phyloP scores from a whole-genome alignment of 2,797 vertebrate genomes.

The Cyclopterus lumpus region DNA sequence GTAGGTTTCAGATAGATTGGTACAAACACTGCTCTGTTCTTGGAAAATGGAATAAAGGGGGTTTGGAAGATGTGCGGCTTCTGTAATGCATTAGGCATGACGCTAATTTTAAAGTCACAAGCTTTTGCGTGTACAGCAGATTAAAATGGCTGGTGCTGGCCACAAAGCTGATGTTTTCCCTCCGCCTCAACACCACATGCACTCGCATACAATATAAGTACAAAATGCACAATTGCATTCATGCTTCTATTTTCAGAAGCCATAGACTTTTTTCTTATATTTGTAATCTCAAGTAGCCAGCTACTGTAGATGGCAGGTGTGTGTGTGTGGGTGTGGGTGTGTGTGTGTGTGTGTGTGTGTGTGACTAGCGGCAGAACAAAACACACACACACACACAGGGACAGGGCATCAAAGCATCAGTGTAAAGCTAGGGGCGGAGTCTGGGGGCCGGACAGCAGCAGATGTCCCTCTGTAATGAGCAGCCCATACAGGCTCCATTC shows the following conservation, averaged over 20 bases:
- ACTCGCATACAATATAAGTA: neutral
- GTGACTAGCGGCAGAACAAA: no score
- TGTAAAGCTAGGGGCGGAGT: constrained; percentile 69
- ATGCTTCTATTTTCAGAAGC: constrained; percentile 2
- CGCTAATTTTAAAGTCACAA: constrained; percentile 54
- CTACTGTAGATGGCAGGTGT: constrained; percentile 55
- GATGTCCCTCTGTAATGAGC: constrained; percentile 84
- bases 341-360: constrained; percentile 9
- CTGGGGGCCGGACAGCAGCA: constrained; percentile 75
- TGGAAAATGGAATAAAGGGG: constrained; percentile 42
- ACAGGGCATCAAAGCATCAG: constrained; percentile 76
- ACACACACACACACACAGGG: constrained; percentile 49
- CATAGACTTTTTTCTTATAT: constrained; percentile 13
- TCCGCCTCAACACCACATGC: neutral
- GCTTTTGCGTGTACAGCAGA: constrained; percentile 32
- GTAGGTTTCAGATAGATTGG: constrained; percentile 12
- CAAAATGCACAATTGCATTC: neutral
- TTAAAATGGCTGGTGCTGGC: constrained; percentile 35
- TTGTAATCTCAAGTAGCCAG: constrained; percentile 25
- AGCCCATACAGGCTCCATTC: constrained; percentile 72
- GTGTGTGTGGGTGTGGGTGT: constrained; percentile 7
- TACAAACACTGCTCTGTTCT: constrained; percentile 18
- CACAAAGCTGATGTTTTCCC: constrained; percentile 10
- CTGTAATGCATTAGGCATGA: constrained; percentile 31
- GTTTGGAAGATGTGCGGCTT: constrained; percentile 39